These are phyloP conservation scores for Otolemur garnettii DNA, from an alignment of 2,113 vertebrate genomes.

Conservation along the genomic window DNA sequence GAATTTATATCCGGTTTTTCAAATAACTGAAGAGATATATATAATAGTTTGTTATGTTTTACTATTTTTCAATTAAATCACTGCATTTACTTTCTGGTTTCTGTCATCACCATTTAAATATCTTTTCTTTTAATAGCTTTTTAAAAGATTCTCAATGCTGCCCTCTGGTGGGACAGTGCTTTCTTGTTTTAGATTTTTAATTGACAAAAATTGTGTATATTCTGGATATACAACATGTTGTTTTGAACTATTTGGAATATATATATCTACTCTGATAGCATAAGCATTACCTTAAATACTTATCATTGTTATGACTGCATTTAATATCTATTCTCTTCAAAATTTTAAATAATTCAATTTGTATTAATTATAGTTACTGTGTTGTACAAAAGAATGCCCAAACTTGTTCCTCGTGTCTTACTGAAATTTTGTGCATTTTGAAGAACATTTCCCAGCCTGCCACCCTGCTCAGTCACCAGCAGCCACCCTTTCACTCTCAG, in stretches of 20 bases:
- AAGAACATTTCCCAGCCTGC: neutral
- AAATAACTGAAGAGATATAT: neutral
- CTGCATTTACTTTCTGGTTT: neutral
- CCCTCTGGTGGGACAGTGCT: slow-evolving; percentile 13
- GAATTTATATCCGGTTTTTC: neutral
- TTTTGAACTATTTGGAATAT: neutral
- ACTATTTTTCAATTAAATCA: neutral
- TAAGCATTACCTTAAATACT: neutral
- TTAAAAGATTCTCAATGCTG: neutral
- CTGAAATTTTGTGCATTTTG: neutral
- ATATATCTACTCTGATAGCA: neutral
- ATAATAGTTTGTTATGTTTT: neutral
- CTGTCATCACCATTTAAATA: neutral
- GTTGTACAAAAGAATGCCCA: neutral
- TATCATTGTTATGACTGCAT: neutral
- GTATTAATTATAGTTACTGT: neutral
- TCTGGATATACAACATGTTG: neutral
- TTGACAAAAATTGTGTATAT: neutral
- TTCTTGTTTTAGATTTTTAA: neutral
- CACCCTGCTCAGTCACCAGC: fast-evolving
- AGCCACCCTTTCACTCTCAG: neutral
- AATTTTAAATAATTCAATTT: neutral
- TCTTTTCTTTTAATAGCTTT: neutral
- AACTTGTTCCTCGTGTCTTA: neutral
- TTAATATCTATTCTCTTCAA: neutral